These are phyloP conservation scores for Caenorhabditis sulstoni DNA, from an alignment of 2,888 invertebrate genomes.

Conservation along the genomic window DNA sequence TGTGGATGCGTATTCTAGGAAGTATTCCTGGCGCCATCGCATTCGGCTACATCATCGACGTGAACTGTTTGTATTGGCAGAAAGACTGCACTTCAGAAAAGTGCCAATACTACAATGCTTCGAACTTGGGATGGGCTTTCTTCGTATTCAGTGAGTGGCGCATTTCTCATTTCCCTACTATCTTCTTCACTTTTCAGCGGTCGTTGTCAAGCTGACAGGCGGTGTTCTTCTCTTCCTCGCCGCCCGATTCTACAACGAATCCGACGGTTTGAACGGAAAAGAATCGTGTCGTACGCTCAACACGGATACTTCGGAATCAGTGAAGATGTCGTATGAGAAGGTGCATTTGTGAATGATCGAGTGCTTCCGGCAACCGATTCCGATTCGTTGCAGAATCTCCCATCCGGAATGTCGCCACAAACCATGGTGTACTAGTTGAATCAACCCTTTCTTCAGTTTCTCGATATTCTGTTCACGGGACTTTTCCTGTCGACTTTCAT, in stretches of 20 bases:
- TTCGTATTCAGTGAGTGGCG: conserved; percentile 65
- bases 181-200: conserved; percentile 37
- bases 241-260: conserved; percentile 51
- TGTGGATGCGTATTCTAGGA: conserved; percentile 68
- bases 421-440: conserved; percentile 44
- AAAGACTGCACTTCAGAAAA: conserved; percentile 63
- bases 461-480: conserved; percentile 39
- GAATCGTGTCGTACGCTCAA: conserved; percentile 36
- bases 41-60: conserved; percentile 68
- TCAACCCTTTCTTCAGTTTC: conserved; percentile 9
- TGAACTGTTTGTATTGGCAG: conserved; percentile 65
- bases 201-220: conserved; percentile 55
- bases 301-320: conserved; percentile 49
- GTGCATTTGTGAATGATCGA: conserved; percentile 42
- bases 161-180: background rate
- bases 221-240: conserved; percentile 46
- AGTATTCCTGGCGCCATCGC: conserved; percentile 69
- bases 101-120: conserved; percentile 66
- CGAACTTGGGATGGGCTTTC: conserved; percentile 59
- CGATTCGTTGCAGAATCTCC: conserved; percentile 38
- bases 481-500: conserved; percentile 26
- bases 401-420: conserved; percentile 45
- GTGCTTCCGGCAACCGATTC: background rate
- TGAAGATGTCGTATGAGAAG: conserved; percentile 54
- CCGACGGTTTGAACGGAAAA: conserved; percentile 15